Base-by-base conservation (phyloP, 2,888 invertebrate genomes). In the Aspidiotus destructor region DNA sequence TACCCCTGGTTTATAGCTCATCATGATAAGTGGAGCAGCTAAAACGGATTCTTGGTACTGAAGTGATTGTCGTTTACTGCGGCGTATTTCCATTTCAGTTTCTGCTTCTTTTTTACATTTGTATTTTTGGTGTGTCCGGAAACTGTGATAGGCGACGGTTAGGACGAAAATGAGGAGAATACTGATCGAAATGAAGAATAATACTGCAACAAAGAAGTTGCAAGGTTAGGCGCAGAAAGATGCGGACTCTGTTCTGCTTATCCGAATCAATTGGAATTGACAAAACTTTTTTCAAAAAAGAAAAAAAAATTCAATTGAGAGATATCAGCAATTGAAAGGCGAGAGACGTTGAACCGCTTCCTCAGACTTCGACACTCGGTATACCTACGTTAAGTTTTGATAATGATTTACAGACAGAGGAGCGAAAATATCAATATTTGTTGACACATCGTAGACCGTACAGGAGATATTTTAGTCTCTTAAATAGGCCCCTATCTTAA, bases 171-270 rank as follows among this genome's bases (percentile, higher is more conserved):
- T 79, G 55, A 88, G 80, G 76, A 92, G 89, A 71, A 92, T 81
- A 53, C 86, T 83, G 52, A 87, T 86, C 58, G 92, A 81, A 1
- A 86, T 85, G 72, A 92, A 86, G 75, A 92, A 90, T 70, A 92
- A 83, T 73, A 90, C 86, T 79, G 87, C 52, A 40, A 40, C n/a
- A 55, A 57, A 42, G 44, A 28, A 53, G 41, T 28, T 28, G 2
- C 28, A 5, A 28, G 28, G 28, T 28, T 28, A 28, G 28, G 28
- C 28, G 28, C n/a, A n/a, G n/a, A n/a, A n/a, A n/a, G n/a, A n/a
- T n/a, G n/a, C 15, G 28, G 13, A 9, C n/a, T 2, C 11, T 48
- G 60, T 17, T 54, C 13, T 63, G 41, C 15, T 41, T 41, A 16
- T 70, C 17, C 6, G 54, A 64, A 28, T 48, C 7, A 62, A 16